A percentile compares a stretch with the other conserved stretches of the same genome.
Conservation (phyloP, 2,888 invertebrate species). For the Nezara viridula region DNA sequence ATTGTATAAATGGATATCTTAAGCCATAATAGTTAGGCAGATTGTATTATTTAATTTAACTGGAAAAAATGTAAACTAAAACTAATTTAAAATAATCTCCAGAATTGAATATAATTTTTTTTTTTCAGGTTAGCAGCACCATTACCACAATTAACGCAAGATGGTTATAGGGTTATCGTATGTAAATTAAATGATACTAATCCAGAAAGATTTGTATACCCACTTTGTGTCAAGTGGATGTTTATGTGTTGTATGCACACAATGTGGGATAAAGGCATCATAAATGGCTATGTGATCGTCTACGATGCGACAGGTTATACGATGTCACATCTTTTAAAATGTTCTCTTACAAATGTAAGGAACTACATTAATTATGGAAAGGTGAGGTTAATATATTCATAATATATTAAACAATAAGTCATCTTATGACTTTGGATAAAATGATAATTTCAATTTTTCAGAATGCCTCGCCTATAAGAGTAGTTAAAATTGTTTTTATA, state of each 20-base stretch:
- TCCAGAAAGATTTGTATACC: slow-evolving; percentile 64
- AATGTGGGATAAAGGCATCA: slow-evolving; percentile 65
- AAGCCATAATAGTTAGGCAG: no score
- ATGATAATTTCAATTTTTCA: slow-evolving; percentile 58
- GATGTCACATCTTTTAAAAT: slow-evolving; percentile 65
- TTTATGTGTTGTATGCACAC: slow-evolving; percentile 65
- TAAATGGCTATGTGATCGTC: slow-evolving; percentile 65
- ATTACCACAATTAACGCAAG: slow-evolving; percentile 61
- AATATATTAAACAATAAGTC: background rate
- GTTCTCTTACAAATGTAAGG: slow-evolving; percentile 63
- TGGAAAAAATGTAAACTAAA: no score
- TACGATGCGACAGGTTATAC: slow-evolving; percentile 65
- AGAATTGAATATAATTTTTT: background rate
- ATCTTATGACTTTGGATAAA: background rate
- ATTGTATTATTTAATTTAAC: no score
- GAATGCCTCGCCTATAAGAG: slow-evolving; percentile 65
- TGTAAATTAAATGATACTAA: slow-evolving; percentile 64
- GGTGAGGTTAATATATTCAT: slow-evolving; percentile 58
- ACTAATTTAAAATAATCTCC: no score
- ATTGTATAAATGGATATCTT: no score
- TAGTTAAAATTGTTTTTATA: slow-evolving; percentile 77
- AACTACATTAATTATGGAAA: slow-evolving; percentile 65
- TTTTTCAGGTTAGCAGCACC: slow-evolving; percentile 64
- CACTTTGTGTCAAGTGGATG: slow-evolving; percentile 65
- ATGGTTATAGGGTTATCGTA: slow-evolving; percentile 63